Percentiles rank a stretch among this genome's conserved stretches.
Evolutionary conservation across 2,113 vertebrate genomes (phyloP).

Genomic region (Chloropsis cyanopogon): DNA sequence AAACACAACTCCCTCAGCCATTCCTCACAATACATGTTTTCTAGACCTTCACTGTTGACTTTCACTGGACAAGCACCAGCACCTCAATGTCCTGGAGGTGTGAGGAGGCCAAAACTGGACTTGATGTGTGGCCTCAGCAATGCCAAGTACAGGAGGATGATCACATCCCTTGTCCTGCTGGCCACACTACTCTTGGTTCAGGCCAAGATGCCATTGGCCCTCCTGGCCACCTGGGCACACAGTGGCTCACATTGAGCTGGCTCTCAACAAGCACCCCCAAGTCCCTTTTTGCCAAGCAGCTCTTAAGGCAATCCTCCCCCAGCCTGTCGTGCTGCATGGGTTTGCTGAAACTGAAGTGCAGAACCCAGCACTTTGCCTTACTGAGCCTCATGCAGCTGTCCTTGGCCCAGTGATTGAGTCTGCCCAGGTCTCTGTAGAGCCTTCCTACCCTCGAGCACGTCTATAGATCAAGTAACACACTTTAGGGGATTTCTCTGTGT

Average conservation of each 20-base stretch:
- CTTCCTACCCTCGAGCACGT: accelerated
- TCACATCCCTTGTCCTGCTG: background rate
- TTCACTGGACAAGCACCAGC: background rate
- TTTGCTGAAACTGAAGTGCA: background rate
- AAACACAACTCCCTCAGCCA: background rate
- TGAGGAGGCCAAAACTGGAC: background rate
- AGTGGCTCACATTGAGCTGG: background rate
- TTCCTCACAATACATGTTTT: background rate
- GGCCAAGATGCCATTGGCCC: background rate
- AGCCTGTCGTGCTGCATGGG: background rate
- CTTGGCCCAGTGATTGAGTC: background rate
- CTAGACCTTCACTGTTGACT: background rate
- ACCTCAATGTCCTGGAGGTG: background rate
- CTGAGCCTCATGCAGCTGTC: background rate
- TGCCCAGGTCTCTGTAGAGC: background rate
- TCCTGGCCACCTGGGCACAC: background rate
- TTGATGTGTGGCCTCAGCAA: background rate
- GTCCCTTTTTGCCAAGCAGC: background rate
- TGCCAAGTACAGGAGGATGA: background rate
- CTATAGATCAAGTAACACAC: background rate
- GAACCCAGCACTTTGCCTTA: no score
- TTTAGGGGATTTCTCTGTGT: background rate
- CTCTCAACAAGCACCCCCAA: background rate
- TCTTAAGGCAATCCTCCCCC: no score
- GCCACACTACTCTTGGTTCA: background rate